phyloP scores from a whole-genome alignment of 2,888 invertebrate species.

The Sarcophaga rosellei region DNA sequence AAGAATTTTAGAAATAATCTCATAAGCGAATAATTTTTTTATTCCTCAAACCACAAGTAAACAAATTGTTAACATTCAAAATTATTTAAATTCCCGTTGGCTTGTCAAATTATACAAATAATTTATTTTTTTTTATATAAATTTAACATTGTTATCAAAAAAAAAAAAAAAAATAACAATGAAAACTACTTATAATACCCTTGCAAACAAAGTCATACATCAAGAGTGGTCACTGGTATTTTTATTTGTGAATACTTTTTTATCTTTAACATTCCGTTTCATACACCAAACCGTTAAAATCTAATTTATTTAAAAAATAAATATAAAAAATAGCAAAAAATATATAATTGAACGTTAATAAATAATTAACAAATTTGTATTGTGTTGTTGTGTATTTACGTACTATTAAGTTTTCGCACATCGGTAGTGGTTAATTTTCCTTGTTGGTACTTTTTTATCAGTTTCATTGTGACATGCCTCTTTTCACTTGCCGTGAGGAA shows the following conservation, averaged over 20 bases:
- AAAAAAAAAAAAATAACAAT: neutral
- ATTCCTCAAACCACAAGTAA: too few species aligned
- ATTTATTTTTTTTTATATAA: too few species aligned
- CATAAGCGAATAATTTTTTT: too few species aligned
- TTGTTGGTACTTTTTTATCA: conserved; percentile 77
- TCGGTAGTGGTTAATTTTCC: conserved; percentile 74
- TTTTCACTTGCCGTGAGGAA: neutral
- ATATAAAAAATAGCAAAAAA: conserved; percentile 5
- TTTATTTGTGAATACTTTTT: neutral
- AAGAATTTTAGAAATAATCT: too few species aligned
- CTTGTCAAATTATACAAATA: too few species aligned
- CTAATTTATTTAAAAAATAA: conserved; percentile 11
- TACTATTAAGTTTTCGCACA: conserved; percentile 75
- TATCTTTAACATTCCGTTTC: neutral
- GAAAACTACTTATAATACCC: neutral
- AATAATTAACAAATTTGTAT: neutral
- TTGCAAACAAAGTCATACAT: conserved; percentile 1
- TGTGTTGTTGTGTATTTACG: conserved; percentile 66
- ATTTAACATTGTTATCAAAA: neutral
- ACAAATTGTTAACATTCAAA: too few species aligned
- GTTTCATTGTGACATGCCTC: conserved; percentile 74
- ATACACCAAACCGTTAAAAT: neutral
- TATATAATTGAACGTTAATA: conserved; percentile 16
- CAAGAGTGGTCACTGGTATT: conserved; percentile 1
- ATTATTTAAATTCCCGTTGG: too few species aligned